Percentiles rank a stretch among this genome's conserved stretches.
These are phyloP conservation scores for Hylyphantes graminicola DNA, from an alignment of 1,140 invertebrate genomes.

Conservation along the genomic window DNA sequence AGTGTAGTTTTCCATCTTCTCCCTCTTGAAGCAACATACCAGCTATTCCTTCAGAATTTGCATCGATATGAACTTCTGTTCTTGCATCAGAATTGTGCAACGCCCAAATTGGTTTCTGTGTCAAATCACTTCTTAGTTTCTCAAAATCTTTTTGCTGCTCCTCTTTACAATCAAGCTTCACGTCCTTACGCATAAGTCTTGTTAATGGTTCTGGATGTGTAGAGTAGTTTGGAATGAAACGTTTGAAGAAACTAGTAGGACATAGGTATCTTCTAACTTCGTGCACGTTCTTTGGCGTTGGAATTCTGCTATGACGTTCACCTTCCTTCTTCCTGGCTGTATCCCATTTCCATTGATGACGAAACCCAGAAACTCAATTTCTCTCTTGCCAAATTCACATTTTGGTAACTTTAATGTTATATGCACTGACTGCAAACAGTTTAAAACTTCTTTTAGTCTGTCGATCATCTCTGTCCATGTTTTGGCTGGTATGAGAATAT, in stretches of 20 bases:
- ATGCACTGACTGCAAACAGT: no score
- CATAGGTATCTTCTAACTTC: neutral
- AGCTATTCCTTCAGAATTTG: neutral
- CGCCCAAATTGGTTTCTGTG: neutral
- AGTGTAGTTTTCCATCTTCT: neutral
- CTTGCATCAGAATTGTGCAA: no score
- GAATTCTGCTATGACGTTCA: neutral
- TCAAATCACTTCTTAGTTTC: neutral
- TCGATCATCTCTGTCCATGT: neutral
- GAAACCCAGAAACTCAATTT: neutral
- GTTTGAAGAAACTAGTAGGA: neutral
- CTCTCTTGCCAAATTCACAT: neutral
- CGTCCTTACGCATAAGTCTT: neutral
- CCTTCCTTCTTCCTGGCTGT: neutral
- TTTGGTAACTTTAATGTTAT: neutral
- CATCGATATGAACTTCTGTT: neutral
- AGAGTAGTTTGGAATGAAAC: neutral
- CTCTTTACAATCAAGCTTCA: neutral
- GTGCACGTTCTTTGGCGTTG: neutral
- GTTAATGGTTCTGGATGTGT: neutral
- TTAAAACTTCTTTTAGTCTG: neutral
- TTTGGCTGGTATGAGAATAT: neutral
- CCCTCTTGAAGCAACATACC: neutral
- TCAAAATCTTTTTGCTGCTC: neutral
- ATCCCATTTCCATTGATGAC: neutral